Conservation (phyloP, 2,113 vertebrate genomes). For the Rhodinocichla rosea region DNA sequence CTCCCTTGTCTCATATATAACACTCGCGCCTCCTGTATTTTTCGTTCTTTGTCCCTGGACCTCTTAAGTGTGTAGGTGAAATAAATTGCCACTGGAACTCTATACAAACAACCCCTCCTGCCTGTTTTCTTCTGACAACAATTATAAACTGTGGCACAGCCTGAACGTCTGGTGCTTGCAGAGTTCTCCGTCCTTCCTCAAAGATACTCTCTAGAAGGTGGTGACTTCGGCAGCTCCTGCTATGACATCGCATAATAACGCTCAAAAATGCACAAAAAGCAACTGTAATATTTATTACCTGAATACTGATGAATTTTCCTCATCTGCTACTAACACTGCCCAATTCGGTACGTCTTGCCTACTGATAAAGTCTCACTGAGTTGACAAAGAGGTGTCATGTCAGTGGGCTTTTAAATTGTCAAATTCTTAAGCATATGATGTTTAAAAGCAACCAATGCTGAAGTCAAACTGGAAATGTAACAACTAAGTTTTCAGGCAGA, state of each 20-base stretch:
- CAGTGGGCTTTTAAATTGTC: not conserved
- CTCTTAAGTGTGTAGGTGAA: not conserved
- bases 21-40: not conserved
- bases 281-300: not conserved
- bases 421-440: not conserved
- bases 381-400: not conserved
- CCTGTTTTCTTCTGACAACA: not conserved
- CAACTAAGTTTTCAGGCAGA: not conserved
- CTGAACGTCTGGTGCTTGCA: not conserved
- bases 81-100: not conserved
- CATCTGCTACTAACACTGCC: not conserved
- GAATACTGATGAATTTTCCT: not conserved
- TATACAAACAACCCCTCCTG: not conserved
- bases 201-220: not conserved
- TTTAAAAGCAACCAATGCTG: not conserved
- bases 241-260: not conserved
- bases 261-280: not conserved
- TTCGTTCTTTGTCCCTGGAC: not conserved
- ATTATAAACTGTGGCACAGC: not conserved
- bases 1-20: not conserved
- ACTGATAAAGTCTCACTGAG: not conserved
- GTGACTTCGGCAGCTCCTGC: not conserved
- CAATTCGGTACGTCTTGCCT: not conserved
- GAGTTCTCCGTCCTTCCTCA: not conserved
- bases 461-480: not conserved